Base-by-base conservation (phyloP, 2,888 invertebrate genomes). In the Imbricaverruca yamaguchii region DNA sequence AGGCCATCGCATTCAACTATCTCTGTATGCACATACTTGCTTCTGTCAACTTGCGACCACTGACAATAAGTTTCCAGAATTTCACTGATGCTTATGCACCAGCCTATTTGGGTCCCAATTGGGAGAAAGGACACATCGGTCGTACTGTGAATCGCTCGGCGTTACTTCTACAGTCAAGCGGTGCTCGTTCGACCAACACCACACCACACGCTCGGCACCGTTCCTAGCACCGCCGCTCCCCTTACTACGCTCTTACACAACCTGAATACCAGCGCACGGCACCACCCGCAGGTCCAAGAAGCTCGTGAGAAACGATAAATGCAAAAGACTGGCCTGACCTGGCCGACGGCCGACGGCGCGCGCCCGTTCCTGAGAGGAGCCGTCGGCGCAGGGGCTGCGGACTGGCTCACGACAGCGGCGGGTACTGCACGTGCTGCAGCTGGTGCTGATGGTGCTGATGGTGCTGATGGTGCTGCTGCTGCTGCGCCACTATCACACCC, bases 301-400 rank as follows among this genome's bases (percentile, higher is more conserved):
- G 74, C 74, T 74, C 74, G 74, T 74, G 39, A 8, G 69, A 15
- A 39, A 12, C 53, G 53, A 25, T 74, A 74, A 74, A 74, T 74
- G 74, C 74, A 74, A 23, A 23, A 69, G 74, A 53, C 61, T 18
- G 18, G 61, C 61, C 67, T 25, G 8, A 39, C 39, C 39, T 39
- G 39, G 39, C 39, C 39, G 39, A 39, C 39, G 39, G 39, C 39
- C 39, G 39, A 39, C 39, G 39, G 10, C 25, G 67, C 23, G 65
- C 0, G n/a, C 65, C 23, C 15, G 8, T 25, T 12, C 67, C 67
- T n/a, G 25, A 13, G 67, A 7, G 25, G 25, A 7, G 25, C 67
- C 7, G 4, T 11, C 67, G 39, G 39, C 39, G 1, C 39, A 39
- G 39, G 39, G 12, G 25, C 25, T 12, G 67, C 4, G n/a, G 10